phyloP scores from a whole-genome alignment of 2,113 vertebrate genomes.

The Lutjanus erythropterus region DNA sequence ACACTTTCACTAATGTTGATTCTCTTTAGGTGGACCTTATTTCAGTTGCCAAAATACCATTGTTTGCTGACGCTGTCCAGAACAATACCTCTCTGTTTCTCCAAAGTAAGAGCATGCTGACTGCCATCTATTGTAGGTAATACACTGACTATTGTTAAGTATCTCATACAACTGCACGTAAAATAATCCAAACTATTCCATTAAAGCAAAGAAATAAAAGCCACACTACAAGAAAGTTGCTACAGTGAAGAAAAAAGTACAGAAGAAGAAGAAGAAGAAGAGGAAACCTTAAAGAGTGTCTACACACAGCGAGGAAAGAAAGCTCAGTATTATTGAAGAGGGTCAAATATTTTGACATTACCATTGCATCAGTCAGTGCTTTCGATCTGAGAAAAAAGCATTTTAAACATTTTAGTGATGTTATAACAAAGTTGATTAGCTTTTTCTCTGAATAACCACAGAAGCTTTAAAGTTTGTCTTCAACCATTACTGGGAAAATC shows the following conservation, averaged over 20 bases:
- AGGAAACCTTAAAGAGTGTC: conserved; percentile 46
- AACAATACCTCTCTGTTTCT: too few relatives aligned
- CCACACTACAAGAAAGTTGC: conserved; percentile 33
- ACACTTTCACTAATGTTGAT: too few relatives aligned
- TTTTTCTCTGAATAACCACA: conserved; percentile 32
- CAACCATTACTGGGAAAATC: conserved; percentile 37
- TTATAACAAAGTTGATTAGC: background rate
- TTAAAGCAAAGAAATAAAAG: conserved; percentile 49
- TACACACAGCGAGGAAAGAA: conserved; percentile 48
- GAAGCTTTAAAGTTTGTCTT: conserved; percentile 45
- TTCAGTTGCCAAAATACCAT: too few relatives aligned
- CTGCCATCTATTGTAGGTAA: too few relatives aligned
- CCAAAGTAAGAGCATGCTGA: too few relatives aligned
- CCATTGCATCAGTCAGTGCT: conserved; percentile 79
- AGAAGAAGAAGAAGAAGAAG: conserved; percentile 55
- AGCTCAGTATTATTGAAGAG: conserved; percentile 46
- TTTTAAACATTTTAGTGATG: conserved; percentile 62
- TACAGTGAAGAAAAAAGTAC: conserved; percentile 49
- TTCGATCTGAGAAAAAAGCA: conserved; percentile 78
- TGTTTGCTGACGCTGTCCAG: too few relatives aligned
- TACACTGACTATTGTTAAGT: too few relatives aligned
- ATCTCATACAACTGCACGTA: too few relatives aligned
- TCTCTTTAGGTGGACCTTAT: too few relatives aligned
- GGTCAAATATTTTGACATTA: conserved; percentile 72
- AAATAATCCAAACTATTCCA: too few relatives aligned